Conservation (phyloP, 2,888 invertebrate genomes). For the Petrophora chlorosata region DNA sequence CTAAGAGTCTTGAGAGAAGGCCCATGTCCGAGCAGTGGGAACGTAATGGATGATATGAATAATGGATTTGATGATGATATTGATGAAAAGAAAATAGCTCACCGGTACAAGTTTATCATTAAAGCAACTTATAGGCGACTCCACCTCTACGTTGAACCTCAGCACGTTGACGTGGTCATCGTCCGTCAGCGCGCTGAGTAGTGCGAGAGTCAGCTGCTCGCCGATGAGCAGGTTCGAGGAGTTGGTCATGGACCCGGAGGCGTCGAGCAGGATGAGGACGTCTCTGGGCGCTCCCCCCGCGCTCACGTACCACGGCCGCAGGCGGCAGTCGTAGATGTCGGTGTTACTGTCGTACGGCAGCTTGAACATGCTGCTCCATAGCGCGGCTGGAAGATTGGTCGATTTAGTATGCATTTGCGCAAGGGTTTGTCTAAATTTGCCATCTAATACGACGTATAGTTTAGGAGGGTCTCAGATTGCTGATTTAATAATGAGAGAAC, state of each 20-base stretch:
- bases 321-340: conserved; percentile 71
- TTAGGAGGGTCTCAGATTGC: too few species aligned
- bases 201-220: conserved; percentile 61
- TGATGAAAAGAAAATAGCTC: conserved; percentile 34
- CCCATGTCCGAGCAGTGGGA: too few species aligned
- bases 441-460: too few species aligned
- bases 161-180: conserved; percentile 75
- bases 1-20: too few species aligned
- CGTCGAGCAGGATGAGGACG: conserved; percentile 69
- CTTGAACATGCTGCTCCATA: conserved; percentile 70
- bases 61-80: too few species aligned
- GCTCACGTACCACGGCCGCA: conserved; percentile 76
- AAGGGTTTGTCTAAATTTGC: too few species aligned
- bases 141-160: conserved; percentile 63
- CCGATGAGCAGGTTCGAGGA: conserved; percentile 66
- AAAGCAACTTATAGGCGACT: conserved; percentile 70
- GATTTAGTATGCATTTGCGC: too few species aligned
- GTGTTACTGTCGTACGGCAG: conserved; percentile 47
- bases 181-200: conserved; percentile 74
- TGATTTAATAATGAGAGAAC: too few species aligned
- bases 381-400: conserved; percentile 59
- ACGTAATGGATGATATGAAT: too few species aligned
- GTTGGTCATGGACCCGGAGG: conserved; percentile 73
- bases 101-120: conserved; percentile 71
- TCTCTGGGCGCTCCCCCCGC: conserved; percentile 74